Evolutionary conservation across 2,797 vertebrate species (phyloP), one percentile per base, ranked within the genome.

Genomic region (Anniella stebbinsi): DNA sequence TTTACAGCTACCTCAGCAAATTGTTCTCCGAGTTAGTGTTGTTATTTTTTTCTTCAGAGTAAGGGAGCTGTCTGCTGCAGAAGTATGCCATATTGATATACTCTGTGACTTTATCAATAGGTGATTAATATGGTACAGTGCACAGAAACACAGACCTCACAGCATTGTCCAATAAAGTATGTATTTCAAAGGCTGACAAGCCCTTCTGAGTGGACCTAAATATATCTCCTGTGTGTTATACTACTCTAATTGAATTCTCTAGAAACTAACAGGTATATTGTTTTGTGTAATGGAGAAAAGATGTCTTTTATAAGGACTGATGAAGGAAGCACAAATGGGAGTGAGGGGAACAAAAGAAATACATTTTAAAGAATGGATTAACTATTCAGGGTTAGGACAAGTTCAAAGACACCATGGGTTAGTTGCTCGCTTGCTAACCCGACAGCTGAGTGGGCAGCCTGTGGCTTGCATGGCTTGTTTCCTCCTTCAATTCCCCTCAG

Each of bases 1-100:
- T 94, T 90, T 93, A 88, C 91, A 90, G 86, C 36, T 93, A 94
- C 89, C 69, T 94, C 91, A 91, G 92, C 84, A 90, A 92, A 92
- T 84, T 87, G 69, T 45, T 67, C 80, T 60, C 63, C 57, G 88
- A 88, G 30, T 90, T 89, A 1, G 17, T 9, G 2, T 38, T 45
- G 9, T 51, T 77, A 7, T 38, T 89, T 2, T 48, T 63, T 63
- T 54, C 30, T 72, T 84, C 13, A 77, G 36, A 38, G 8, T 60
- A 15, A 21, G 21, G 30, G 54, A 67, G 17, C 17, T 76, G 6
- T 63, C 69, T 94, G 69, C 48, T 88, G 67, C 54, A 80, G 81
- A 92, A 92, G 88, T 11, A 87, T 78, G 93, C 11, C 30, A 87
- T 88, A 84, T 30, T 87, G 63, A 92, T 72, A 41, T 76, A 88